Percentiles rank a stretch among this genome's conserved stretches.
Conservation (phyloP, 1,140 invertebrate species). For the Neodiprion virginianus region DNA sequence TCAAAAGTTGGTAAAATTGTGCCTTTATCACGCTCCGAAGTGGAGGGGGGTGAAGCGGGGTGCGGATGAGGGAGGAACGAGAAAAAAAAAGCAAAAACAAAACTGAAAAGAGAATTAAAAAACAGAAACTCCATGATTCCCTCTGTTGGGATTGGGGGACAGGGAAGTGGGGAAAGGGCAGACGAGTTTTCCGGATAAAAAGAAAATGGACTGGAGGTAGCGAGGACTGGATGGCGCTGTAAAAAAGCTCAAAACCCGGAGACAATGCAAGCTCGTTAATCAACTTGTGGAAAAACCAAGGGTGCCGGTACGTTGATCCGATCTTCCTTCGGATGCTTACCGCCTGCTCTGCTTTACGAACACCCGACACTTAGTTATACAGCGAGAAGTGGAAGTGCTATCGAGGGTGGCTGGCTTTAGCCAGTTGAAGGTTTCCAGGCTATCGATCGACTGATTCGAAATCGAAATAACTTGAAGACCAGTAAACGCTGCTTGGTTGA, state of each 20-base stretch:
- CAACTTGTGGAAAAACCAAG: slow-evolving; percentile 14
- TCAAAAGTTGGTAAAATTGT: neutral
- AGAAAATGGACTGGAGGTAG: neutral
- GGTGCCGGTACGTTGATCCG: neutral
- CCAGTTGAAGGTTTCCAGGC: too few species aligned
- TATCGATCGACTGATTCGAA: too few species aligned
- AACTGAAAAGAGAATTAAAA: neutral
- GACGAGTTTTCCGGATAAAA: neutral
- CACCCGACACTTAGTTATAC: too few species aligned
- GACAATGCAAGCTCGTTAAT: slow-evolving; percentile 26
- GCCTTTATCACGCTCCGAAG: neutral
- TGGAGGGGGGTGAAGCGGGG: neutral
- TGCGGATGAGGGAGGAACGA: neutral
- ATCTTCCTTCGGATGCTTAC: neutral
- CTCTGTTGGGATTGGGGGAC: slow-evolving; percentile 30
- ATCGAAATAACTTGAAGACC: too few species aligned
- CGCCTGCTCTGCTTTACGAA: neutral
- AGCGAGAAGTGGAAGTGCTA: too few species aligned
- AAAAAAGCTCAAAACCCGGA: slow-evolving; percentile 24
- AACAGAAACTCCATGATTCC: slow-evolving; percentile 28
- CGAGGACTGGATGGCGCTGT: neutral
- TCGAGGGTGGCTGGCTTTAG: too few species aligned
- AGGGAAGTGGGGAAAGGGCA: slow-evolving; percentile 8
- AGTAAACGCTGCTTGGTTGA: too few species aligned
- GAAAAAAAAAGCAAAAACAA: neutral